Conservation (phyloP, 2,797 vertebrate genomes). For the Galago senegalensis region DNA sequence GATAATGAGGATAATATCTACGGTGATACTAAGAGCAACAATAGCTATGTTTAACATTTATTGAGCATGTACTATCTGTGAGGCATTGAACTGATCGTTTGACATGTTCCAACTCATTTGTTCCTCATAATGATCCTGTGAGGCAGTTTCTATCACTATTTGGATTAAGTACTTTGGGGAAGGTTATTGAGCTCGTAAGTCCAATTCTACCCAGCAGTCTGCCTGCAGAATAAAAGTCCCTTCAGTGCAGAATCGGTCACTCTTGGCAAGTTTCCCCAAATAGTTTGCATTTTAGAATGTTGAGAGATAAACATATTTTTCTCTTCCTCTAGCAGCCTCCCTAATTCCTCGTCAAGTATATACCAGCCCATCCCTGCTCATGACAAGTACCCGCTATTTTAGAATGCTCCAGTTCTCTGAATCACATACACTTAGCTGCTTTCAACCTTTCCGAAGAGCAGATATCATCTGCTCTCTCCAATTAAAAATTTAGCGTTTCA, state of each 20-base stretch:
- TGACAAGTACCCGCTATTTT: neutral
- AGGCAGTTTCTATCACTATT: constrained; percentile 54
- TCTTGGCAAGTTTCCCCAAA: constrained; percentile 23
- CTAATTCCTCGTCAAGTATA: constrained; percentile 1
- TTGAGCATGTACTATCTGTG: constrained; percentile 67
- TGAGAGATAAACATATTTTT: constrained; percentile 3
- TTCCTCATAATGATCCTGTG: constrained; percentile 52
- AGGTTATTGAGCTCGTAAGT: constrained; percentile 45
- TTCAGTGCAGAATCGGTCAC: neutral
- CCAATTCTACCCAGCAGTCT: neutral
- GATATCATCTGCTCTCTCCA: neutral
- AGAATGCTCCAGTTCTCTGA: neutral
- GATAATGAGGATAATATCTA: constrained; percentile 45
- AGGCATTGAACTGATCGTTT: constrained; percentile 55
- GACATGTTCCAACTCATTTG: constrained; percentile 71
- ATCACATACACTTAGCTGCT: neutral
- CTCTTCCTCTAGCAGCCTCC: neutral
- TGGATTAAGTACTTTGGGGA: constrained; percentile 66
- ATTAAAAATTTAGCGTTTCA: neutral
- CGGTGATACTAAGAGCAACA: constrained; percentile 35
- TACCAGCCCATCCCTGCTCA: neutral
- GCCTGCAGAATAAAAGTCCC: neutral
- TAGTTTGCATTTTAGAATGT: constrained; percentile 25
- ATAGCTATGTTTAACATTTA: constrained; percentile 60
- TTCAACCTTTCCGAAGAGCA: neutral